phyloP scores from a whole-genome alignment of 2,113 vertebrate genomes.

The Megatriorchis doriae region DNA sequence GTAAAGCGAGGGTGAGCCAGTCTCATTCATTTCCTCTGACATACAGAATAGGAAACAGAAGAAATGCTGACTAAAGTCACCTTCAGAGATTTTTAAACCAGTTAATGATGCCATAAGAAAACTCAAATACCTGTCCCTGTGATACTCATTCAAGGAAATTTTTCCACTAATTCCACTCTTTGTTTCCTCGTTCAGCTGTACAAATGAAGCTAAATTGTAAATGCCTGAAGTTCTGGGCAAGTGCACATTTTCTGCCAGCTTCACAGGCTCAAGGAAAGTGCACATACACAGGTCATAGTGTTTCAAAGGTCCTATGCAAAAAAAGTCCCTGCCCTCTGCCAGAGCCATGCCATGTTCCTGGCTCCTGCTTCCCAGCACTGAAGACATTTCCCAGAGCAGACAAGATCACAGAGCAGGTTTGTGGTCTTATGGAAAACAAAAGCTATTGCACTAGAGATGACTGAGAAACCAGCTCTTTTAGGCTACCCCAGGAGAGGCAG shows the following conservation, averaged over 20 bases:
- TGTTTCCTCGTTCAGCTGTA: neutral
- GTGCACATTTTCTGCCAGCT: neutral
- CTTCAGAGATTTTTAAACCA: neutral
- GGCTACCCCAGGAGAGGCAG: neutral
- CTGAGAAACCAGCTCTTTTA: neutral
- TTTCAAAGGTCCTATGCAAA: neutral
- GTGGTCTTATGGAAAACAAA: neutral
- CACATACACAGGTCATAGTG: accelerated
- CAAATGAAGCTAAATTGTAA: neutral
- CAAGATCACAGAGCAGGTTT: neutral
- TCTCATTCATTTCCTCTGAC: neutral
- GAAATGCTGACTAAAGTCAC: neutral
- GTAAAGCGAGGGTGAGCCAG: neutral
- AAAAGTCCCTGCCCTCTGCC: neutral
- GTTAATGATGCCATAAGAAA: neutral
- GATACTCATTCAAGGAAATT: neutral
- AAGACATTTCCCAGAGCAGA: neutral
- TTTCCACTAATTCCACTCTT: neutral
- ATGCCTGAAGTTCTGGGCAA: neutral
- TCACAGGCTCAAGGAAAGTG: neutral
- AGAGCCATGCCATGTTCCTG: neutral
- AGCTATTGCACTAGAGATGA: neutral
- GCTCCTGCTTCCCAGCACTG: neutral
- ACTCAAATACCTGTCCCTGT: neutral
- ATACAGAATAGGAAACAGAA: neutral